phyloP scores from a whole-genome alignment of 2,113 vertebrate species.

The Aplodontia rufa region DNA sequence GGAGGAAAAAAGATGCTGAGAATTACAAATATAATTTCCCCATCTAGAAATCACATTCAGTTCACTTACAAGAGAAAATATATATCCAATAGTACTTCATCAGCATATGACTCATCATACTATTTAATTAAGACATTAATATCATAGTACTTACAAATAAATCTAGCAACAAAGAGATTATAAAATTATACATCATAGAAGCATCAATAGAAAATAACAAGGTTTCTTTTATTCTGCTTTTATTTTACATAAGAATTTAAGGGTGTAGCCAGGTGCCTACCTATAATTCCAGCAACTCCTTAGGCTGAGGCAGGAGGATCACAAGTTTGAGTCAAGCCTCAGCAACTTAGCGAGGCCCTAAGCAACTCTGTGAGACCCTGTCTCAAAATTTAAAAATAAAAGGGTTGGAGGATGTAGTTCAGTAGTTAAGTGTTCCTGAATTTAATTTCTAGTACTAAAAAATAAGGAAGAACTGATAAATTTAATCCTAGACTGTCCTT shows the following conservation, averaged over 20 bases:
- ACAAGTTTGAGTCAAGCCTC: too few species aligned
- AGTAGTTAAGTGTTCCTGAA: too few species aligned
- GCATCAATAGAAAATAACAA: background rate
- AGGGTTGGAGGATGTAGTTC: too few species aligned
- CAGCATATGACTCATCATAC: background rate
- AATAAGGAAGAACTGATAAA: background rate
- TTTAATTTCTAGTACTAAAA: too few species aligned
- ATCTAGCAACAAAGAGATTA: background rate
- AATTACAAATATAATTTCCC: constrained; percentile 15
- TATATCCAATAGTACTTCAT: background rate
- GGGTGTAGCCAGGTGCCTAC: too few species aligned
- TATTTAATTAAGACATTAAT: background rate
- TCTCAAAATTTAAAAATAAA: too few species aligned
- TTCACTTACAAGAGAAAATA: background rate
- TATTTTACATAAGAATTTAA: constrained; percentile 14
- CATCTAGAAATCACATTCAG: background rate
- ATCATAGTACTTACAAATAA: background rate
- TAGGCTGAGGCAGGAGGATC: too few species aligned
- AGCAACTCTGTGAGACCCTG: too few species aligned
- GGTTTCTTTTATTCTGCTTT: background rate
- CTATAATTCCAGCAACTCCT: too few species aligned
- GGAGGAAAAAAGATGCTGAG: constrained; percentile 8
- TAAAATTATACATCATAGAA: background rate
- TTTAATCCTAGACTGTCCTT: background rate
- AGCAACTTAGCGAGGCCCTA: too few species aligned